Evolutionary conservation across 1,140 invertebrate genomes (phyloP).

Genomic region (Bicyclus anynana): DNA sequence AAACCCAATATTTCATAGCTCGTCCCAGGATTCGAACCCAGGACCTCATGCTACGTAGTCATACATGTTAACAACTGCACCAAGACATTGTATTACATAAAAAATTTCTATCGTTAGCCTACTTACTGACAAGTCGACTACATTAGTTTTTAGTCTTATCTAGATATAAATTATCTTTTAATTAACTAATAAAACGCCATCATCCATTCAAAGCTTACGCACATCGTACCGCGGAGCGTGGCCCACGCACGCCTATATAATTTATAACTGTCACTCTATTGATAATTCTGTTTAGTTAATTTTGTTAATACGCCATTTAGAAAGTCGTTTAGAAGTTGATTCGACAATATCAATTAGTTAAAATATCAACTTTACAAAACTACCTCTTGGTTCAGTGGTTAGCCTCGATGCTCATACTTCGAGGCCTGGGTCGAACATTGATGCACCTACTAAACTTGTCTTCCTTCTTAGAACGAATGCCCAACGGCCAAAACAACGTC

Average conservation of each 20-base stretch:
- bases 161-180: neutral
- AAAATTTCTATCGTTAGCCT: neutral
- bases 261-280: conserved; percentile 10
- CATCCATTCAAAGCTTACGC: neutral
- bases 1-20: too few relatives aligned
- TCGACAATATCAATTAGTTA: conserved; percentile 7
- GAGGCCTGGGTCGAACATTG: too few relatives aligned
- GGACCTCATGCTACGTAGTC: too few relatives aligned
- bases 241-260: neutral
- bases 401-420: neutral
- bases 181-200: neutral
- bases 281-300: conserved; percentile 12
- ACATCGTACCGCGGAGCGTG: neutral
- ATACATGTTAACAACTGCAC: neutral
- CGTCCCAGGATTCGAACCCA: too few relatives aligned
- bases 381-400: neutral
- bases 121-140: neutral
- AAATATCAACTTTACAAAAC: conserved; percentile 3
- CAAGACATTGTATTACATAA: neutral
- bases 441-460: too few relatives aligned
- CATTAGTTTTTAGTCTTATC: neutral
- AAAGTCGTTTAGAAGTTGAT: conserved; percentile 17
- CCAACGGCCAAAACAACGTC: too few relatives aligned
- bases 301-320: conserved; percentile 15
- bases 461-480: too few relatives aligned